phyloP scores from a whole-genome alignment of 2,888 invertebrate species.

The Scaeva pyrastri region DNA sequence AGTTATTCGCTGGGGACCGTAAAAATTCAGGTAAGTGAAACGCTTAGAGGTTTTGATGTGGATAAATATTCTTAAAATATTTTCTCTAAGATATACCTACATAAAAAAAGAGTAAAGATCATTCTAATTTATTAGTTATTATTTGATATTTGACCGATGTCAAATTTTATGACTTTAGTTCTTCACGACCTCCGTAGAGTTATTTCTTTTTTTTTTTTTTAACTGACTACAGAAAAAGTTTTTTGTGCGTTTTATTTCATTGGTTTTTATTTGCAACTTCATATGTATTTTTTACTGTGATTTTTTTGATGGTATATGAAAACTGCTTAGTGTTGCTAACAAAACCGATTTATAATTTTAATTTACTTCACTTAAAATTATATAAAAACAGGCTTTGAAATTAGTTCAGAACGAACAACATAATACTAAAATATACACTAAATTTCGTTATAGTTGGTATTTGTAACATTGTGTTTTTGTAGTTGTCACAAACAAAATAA shows the following conservation, averaged over 20 bases:
- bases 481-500: background rate
- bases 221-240: too few species aligned
- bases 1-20: too few species aligned
- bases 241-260: background rate
- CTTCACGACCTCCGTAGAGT: too few species aligned
- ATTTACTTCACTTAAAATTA: background rate
- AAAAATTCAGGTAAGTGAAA: too few species aligned
- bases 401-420: background rate
- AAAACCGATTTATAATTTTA: slow-evolving; percentile 1
- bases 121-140: too few species aligned
- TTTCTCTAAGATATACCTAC: too few species aligned
- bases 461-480: slow-evolving; percentile 2
- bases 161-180: too few species aligned
- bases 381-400: background rate
- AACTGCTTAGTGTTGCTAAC: slow-evolving; percentile 4
- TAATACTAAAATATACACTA: background rate
- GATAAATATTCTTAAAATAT: too few species aligned
- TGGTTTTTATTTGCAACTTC: background rate
- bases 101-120: too few species aligned
- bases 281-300: background rate
- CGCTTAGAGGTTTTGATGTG: too few species aligned
- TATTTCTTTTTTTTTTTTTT: too few species aligned
- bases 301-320: background rate
- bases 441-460: slow-evolving; percentile 1
- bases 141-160: too few species aligned